Evolutionary conservation across 2,888 invertebrate genomes (phyloP).

Genomic region (Adineta ricciae): DNA sequence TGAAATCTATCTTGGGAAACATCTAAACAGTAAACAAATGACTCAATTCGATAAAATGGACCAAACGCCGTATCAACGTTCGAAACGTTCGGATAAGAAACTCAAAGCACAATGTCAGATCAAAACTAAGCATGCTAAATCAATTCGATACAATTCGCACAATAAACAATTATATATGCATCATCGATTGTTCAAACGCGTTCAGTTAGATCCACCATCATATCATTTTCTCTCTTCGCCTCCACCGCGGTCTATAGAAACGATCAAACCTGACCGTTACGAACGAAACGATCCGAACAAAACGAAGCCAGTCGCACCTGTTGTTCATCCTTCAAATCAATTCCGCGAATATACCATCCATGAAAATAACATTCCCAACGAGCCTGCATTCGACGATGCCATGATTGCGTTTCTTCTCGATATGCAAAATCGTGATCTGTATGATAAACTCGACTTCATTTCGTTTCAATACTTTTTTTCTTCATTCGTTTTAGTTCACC

Average conservation of each 20-base stretch:
- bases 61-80: neutral
- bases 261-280: too few relatives aligned
- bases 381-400: neutral
- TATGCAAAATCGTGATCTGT: constrained; percentile 13
- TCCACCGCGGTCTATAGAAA: neutral
- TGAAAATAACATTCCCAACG: neutral
- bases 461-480: too few relatives aligned
- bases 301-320: too few relatives aligned
- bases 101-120: neutral
- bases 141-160: neutral
- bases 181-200: neutral
- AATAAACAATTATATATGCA: neutral
- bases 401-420: neutral
- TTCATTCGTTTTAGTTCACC: constrained; percentile 39
- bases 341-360: neutral
- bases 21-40: neutral
- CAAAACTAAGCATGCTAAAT: neutral
- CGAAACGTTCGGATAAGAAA: constrained; percentile 13
- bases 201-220: neutral
- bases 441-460: too few relatives aligned
- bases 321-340: neutral
- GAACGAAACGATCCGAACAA: too few relatives aligned
- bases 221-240: too few relatives aligned
- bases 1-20: neutral
- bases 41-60: neutral